Evolutionary conservation across 1,140 invertebrate species (phyloP).

Genomic region (Habropoda laboriosa): DNA sequence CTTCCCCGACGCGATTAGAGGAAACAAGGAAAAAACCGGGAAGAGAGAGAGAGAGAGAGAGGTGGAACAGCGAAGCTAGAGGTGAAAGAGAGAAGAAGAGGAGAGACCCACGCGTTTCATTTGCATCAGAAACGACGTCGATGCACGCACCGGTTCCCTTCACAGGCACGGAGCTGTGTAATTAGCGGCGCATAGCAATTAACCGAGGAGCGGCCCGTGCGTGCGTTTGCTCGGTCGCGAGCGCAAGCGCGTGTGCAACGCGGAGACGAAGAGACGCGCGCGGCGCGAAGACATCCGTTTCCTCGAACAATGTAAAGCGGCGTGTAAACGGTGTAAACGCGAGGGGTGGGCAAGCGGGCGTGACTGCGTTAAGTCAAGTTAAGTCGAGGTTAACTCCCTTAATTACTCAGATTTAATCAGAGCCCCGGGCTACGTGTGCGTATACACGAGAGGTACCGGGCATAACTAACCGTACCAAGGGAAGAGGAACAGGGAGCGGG

Average conservation of each 20-base stretch:
- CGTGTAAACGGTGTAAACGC: slow-evolving; percentile 78
- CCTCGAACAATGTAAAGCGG: slow-evolving; percentile 71
- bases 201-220: slow-evolving; percentile 51
- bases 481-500: slow-evolving; percentile 19
- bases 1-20: slow-evolving; percentile 37
- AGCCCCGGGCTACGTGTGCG: slow-evolving; percentile 68
- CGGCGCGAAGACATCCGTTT: slow-evolving; percentile 36
- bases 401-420: slow-evolving; percentile 81
- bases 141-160: slow-evolving; percentile 53
- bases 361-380: slow-evolving; percentile 82
- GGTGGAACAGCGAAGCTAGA: neutral
- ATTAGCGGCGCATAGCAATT: slow-evolving; percentile 68
- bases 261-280: neutral
- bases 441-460: slow-evolving; percentile 63
- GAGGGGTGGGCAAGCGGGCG: slow-evolving; percentile 81
- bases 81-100: neutral
- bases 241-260: neutral
- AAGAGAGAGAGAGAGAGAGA: too few species aligned
- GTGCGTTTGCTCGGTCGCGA: neutral
- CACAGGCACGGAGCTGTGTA: slow-evolving; percentile 56
- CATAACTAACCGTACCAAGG: slow-evolving; percentile 69
- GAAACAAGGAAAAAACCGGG: neutral
- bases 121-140: slow-evolving; percentile 58
- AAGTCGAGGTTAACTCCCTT: slow-evolving; percentile 81
- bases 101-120: slow-evolving; percentile 57